Evolutionary conservation across 2,888 invertebrate genomes (phyloP).

Genomic region (Parapristionchus giblindavisi): DNA sequence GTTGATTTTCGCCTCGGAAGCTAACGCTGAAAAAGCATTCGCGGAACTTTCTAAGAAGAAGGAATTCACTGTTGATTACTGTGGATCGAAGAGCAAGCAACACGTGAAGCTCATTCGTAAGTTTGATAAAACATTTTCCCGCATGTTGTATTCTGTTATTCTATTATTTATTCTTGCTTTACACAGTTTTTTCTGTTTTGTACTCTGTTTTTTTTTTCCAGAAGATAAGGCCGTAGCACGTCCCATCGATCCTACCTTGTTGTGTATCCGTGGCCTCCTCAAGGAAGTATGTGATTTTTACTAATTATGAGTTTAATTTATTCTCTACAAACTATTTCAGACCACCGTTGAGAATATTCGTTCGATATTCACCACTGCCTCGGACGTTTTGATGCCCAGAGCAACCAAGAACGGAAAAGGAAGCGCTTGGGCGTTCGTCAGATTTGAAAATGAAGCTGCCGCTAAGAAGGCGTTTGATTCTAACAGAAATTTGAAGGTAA

Average conservation of each 20-base stretch:
- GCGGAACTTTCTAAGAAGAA: slow-evolving; percentile 44
- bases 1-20: slow-evolving; percentile 53
- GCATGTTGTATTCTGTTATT: no score
- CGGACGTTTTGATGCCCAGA: slow-evolving; percentile 44
- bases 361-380: slow-evolving; percentile 37
- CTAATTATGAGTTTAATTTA: no score
- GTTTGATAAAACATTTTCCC: no score
- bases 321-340: background rate
- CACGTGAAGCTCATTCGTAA: slow-evolving; percentile 15
- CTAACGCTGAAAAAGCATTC: slow-evolving; percentile 42
- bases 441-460: slow-evolving; percentile 55
- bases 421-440: slow-evolving; percentile 46
- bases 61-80: slow-evolving; percentile 53
- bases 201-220: background rate
- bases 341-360: background rate
- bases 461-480: slow-evolving; percentile 59
- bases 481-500: slow-evolving; percentile 50
- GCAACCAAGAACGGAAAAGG: background rate
- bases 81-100: slow-evolving; percentile 46
- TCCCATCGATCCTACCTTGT: slow-evolving; percentile 50
- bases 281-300: background rate
- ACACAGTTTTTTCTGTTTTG: background rate
- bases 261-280: slow-evolving; percentile 50
- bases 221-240: slow-evolving; percentile 31
- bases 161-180: no score